These are phyloP conservation scores for Drosophila sucinea DNA, from an alignment of 1,140 invertebrate genomes.

Conservation along the genomic window DNA sequence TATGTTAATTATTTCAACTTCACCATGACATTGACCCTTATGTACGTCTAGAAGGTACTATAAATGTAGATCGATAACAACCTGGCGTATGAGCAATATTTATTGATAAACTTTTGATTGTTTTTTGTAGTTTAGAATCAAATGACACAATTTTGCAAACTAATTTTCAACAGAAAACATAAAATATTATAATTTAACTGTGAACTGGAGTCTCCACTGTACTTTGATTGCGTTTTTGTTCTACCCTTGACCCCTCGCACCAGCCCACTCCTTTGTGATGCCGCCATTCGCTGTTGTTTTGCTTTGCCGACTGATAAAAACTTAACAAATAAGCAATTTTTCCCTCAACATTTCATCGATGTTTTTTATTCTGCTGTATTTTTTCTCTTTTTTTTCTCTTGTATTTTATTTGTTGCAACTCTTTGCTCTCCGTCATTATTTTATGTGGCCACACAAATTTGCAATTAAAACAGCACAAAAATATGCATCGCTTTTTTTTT, in stretches of 20 bases:
- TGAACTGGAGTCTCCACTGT: slow-evolving; percentile 30
- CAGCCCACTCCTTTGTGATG: slow-evolving; percentile 14
- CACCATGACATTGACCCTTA: too few species aligned
- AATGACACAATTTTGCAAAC: too few species aligned
- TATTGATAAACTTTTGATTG: too few species aligned
- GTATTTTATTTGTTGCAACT: slow-evolving; percentile 15
- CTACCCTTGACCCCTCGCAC: not conserved
- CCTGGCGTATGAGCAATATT: not conserved
- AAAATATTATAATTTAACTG: too few species aligned
- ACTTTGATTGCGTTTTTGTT: slow-evolving; percentile 22
- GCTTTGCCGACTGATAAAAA: slow-evolving; percentile 38
- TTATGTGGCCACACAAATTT: slow-evolving; percentile 45
- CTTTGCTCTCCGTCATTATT: slow-evolving; percentile 37
- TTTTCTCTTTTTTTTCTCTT: not conserved
- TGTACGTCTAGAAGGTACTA: too few species aligned
- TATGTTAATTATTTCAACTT: too few species aligned
- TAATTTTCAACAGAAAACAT: too few species aligned
- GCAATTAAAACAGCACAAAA: slow-evolving; percentile 52
- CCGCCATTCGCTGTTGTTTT: slow-evolving; percentile 23
- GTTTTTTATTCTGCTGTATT: slow-evolving; percentile 19
- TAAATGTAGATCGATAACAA: too few species aligned
- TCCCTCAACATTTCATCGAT: slow-evolving; percentile 20
- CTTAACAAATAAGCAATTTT: slow-evolving; percentile 59
- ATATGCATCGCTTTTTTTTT: slow-evolving; percentile 33
- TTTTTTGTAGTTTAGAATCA: too few species aligned